phyloP scores from a whole-genome alignment of 2,113 vertebrate genomes.

The Hystrix cristata region DNA sequence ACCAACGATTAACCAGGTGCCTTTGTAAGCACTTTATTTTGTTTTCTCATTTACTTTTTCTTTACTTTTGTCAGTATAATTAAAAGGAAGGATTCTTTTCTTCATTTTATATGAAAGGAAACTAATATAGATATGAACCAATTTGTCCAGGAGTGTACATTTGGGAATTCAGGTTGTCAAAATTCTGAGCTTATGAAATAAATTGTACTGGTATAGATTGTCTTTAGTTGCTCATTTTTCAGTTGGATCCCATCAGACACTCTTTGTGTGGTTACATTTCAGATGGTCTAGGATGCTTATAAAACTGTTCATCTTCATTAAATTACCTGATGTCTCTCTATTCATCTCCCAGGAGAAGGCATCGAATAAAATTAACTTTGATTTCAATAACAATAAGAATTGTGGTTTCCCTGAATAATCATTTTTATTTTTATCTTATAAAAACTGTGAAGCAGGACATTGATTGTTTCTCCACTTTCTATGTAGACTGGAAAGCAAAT shows the following conservation, averaged over 20 bases:
- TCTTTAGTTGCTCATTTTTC: not conserved
- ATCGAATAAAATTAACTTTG: conserved; percentile 39
- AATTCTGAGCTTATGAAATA: not conserved
- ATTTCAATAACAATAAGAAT: not conserved
- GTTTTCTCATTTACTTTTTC: not conserved
- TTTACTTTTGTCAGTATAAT: not conserved
- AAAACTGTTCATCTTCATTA: conserved; percentile 11
- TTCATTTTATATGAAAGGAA: not conserved
- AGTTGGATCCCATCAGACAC: not conserved
- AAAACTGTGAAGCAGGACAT: not conserved
- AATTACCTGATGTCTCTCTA: not conserved
- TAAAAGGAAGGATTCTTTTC: not conserved
- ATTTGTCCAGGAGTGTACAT: not conserved
- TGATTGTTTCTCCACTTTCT: not conserved
- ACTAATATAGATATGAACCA: not conserved
- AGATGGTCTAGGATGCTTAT: not conserved
- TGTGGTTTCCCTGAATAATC: conserved; percentile 9
- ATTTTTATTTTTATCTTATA: conserved; percentile 44
- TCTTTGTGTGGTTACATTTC: not conserved
- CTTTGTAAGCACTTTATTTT: not conserved
- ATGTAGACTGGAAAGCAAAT: not conserved
- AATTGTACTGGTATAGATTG: not conserved
- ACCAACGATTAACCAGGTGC: not conserved
- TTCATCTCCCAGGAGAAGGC: not conserved
- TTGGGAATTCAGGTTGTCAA: not conserved